Percentiles rank a stretch among this genome's conserved stretches.
phyloP scores from a whole-genome alignment of 2,113 vertebrate species.

The Pholis gunnellus region DNA sequence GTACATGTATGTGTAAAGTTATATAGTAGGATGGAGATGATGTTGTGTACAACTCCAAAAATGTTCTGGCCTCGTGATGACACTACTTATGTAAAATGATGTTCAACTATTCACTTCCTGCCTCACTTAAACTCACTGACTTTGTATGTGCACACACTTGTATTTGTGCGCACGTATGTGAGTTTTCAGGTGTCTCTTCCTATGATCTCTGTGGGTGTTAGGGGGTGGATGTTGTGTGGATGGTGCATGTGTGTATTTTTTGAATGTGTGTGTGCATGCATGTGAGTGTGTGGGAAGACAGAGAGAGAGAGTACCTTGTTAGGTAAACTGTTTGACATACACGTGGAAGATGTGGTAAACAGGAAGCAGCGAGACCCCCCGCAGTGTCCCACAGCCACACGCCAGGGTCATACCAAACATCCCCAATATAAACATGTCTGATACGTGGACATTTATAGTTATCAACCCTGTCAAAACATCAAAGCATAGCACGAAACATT shows the following conservation, averaged over 20 bases:
- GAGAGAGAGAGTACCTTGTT: slow-evolving; percentile 75
- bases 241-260: not conserved
- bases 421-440: slow-evolving; percentile 75
- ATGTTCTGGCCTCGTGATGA: slow-evolving; percentile 38
- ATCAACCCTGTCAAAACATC: slow-evolving; percentile 72
- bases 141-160: not conserved
- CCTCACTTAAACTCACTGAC: slow-evolving; percentile 31
- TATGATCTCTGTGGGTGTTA: slow-evolving; percentile 24
- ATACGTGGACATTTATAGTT: slow-evolving; percentile 74
- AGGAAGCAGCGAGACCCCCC: slow-evolving; percentile 76
- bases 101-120: slow-evolving; percentile 54
- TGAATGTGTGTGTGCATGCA: slow-evolving; percentile 19
- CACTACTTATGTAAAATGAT: slow-evolving; percentile 45
- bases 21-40: not conserved
- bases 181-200: slow-evolving; percentile 27
- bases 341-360: slow-evolving; percentile 80
- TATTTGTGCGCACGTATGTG: not conserved
- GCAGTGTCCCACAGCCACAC: slow-evolving; percentile 74
- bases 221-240: slow-evolving; percentile 8
- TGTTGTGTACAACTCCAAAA: not conserved
- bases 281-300: slow-evolving; percentile 56
- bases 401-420: slow-evolving; percentile 77
- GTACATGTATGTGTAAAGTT: not conserved
- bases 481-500: slow-evolving; percentile 53
- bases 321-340: slow-evolving; percentile 84